Conservation (phyloP, 2,797 vertebrate species). For the Acestrorhynchus altus region DNA sequence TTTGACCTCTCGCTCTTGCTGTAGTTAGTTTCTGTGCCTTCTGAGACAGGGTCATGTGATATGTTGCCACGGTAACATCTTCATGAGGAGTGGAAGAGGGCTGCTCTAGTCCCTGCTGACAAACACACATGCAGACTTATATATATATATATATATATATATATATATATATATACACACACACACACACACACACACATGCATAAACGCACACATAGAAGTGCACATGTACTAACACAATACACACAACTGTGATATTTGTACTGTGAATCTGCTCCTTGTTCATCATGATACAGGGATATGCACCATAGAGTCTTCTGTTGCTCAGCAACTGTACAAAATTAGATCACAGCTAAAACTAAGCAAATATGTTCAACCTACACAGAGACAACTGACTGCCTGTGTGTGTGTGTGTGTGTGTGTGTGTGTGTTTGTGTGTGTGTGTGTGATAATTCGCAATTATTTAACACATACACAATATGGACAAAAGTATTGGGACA, state of each 20-base stretch:
- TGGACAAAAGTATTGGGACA: not conserved
- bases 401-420: not conserved
- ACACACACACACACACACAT: slow-evolving; percentile 21
- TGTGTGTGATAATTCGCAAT: not conserved
- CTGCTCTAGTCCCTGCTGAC: slow-evolving; percentile 40
- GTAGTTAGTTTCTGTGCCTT: slow-evolving; percentile 41
- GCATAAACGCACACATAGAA: no score
- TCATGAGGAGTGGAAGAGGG: slow-evolving; percentile 46
- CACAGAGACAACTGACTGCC: slow-evolving; percentile 10
- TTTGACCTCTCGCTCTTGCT: slow-evolving; percentile 43
- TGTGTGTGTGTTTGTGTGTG: not conserved
- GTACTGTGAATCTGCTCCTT: slow-evolving; percentile 27
- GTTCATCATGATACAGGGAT: slow-evolving; percentile 49
- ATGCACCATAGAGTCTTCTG: slow-evolving; percentile 43
- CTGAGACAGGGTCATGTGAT: slow-evolving; percentile 57
- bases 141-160: slow-evolving; percentile 37
- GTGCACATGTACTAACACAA: no score
- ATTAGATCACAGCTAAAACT: slow-evolving; percentile 47
- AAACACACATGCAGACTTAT: slow-evolving; percentile 29
- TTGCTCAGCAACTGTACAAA: slow-evolving; percentile 60
- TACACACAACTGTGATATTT: slow-evolving; percentile 14
- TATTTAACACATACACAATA: not conserved
- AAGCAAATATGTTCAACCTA: slow-evolving; percentile 40
- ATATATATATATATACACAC: slow-evolving; percentile 33
- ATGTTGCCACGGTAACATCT: slow-evolving; percentile 71